Evolutionary conservation across 2,113 vertebrate species (phyloP).

Genomic region (Geococcyx californianus): DNA sequence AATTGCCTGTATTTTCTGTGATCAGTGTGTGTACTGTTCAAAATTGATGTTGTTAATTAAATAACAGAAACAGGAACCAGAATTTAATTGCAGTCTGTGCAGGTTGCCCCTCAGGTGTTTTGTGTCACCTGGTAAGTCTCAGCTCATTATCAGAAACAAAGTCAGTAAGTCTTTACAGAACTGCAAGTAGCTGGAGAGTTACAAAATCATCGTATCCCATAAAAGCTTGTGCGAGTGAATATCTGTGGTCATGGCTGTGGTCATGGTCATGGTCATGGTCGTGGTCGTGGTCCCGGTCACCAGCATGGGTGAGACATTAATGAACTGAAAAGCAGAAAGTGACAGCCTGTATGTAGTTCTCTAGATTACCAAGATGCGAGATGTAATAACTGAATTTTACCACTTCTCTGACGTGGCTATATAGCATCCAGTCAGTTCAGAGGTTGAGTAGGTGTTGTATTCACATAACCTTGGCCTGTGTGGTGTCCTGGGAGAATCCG

Average conservation of each 20-base stretch:
- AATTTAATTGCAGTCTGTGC: conserved; percentile 47
- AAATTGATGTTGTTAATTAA: conserved; percentile 62
- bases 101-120: conserved; percentile 45
- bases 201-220: not conserved
- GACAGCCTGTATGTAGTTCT: not conserved
- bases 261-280: not conserved
- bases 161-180: conserved; percentile 46
- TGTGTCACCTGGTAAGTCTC: conserved; percentile 29
- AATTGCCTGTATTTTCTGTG: conserved; percentile 47
- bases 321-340: not conserved
- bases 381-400: not conserved
- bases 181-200: conserved; percentile 29
- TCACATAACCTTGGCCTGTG: not conserved
- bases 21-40: not conserved
- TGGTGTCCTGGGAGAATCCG: not conserved
- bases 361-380: not conserved
- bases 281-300: not conserved
- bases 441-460: not conserved
- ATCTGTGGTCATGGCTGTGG: not conserved
- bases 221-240: not conserved
- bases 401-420: not conserved
- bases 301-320: not conserved
- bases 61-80: conserved; percentile 52
- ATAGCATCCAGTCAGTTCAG: not conserved
- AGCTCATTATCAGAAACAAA: conserved; percentile 58